Evolutionary conservation across 1,140 invertebrate species (phyloP).

Genomic region (Papilio polytes): DNA sequence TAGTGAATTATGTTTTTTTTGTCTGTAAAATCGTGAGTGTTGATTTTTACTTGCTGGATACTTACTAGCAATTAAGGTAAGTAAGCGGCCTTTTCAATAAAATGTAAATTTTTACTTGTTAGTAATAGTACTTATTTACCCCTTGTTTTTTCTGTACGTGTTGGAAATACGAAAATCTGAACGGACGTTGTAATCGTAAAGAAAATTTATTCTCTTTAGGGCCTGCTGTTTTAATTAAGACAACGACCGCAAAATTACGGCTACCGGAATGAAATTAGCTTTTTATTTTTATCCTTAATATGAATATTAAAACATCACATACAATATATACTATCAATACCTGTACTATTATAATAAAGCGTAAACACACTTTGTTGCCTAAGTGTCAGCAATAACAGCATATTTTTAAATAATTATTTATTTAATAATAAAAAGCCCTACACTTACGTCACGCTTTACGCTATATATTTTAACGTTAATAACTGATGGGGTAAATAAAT

Average conservation of each 20-base stretch:
- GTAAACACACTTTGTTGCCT: too few species aligned
- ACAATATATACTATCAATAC: neutral
- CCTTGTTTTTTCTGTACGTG: neutral
- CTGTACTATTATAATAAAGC: too few species aligned
- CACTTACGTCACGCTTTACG: too few species aligned
- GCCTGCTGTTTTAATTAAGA: slow-evolving; percentile 10
- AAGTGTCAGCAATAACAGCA: too few species aligned
- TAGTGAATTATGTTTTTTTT: too few species aligned
- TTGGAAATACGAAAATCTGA: slow-evolving; percentile 13
- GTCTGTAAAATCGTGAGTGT: too few species aligned
- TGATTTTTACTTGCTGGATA: too few species aligned
- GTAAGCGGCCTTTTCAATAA: neutral
- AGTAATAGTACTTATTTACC: neutral
- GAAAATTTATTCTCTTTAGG: slow-evolving; percentile 21
- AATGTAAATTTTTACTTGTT: neutral
- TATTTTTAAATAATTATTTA: too few species aligned
- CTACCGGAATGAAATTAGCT: slow-evolving; percentile 2
- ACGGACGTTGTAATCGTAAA: neutral
- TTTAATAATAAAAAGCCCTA: too few species aligned
- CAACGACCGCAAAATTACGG: slow-evolving; percentile 17
- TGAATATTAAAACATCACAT: neutral
- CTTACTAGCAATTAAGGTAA: too few species aligned
- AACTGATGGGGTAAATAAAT: too few species aligned
- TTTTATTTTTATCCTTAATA: neutral
- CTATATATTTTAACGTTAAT: too few species aligned